Percentiles rank a stretch among this genome's conserved stretches.
phyloP scores from a whole-genome alignment of 2,113 vertebrate species.

The Calyptommatus sinebrachiatus region DNA sequence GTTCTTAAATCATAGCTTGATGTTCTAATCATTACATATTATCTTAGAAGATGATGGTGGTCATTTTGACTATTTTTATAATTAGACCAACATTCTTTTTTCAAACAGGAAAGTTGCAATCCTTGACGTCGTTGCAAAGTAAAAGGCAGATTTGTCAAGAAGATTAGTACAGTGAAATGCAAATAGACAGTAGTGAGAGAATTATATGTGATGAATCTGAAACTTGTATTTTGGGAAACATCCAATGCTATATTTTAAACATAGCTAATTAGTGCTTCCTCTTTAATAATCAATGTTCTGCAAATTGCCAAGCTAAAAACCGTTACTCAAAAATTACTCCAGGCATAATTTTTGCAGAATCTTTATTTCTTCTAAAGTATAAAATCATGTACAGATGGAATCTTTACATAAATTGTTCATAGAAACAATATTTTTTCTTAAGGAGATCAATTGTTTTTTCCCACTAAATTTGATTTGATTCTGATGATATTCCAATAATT shows the following conservation, averaged over 20 bases:
- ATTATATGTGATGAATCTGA: neutral
- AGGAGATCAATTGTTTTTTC: neutral
- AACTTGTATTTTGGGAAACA: neutral
- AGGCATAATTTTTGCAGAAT: slow-evolving; percentile 5
- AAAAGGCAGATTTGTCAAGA: neutral
- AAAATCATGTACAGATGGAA: neutral
- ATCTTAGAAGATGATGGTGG: neutral
- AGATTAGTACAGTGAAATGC: neutral
- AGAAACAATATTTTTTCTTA: neutral
- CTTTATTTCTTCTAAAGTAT: slow-evolving; percentile 2
- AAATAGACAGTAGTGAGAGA: neutral
- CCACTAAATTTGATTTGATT: neutral
- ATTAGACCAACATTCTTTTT: neutral
- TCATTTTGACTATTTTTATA: neutral
- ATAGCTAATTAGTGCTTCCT: slow-evolving; percentile 10
- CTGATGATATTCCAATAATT: neutral
- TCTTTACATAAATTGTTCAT: neutral
- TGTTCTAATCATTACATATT: neutral
- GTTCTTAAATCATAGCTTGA: too few relatives aligned
- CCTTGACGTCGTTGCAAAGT: neutral
- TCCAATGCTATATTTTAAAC: slow-evolving; percentile 18
- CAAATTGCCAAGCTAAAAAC: slow-evolving; percentile 11
- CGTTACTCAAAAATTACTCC: slow-evolving; percentile 9
- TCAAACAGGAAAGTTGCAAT: neutral
- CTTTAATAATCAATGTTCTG: slow-evolving; percentile 11